Evolutionary conservation across 92 coral and sea anemone genomes (phyloP).

Genomic region (Phenganax marumi): DNA sequence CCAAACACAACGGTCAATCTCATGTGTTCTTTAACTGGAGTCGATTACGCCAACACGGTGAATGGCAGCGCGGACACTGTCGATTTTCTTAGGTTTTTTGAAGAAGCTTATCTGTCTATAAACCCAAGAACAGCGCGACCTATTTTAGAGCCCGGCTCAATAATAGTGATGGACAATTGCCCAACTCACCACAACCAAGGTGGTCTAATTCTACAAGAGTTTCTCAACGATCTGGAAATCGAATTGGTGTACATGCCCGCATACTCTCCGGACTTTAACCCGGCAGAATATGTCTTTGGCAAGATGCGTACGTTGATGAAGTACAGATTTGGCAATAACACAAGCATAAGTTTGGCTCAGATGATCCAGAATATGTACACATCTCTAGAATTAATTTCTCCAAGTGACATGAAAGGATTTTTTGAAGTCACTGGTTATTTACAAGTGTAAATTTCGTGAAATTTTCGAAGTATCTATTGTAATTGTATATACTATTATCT

Average conservation of each 20-base stretch:
- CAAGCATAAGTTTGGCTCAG: neutral
- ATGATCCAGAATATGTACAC: constrained; percentile 1
- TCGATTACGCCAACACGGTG: constrained; percentile 29
- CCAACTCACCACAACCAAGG: constrained; percentile 23
- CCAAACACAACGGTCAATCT: constrained; percentile 27
- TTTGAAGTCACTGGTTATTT: constrained; percentile 4
- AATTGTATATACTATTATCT: neutral
- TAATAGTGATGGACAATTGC: constrained; percentile 21
- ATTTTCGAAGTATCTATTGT: too few species aligned
- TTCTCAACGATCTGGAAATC: constrained; percentile 8
- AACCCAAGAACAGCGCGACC: constrained; percentile 52
- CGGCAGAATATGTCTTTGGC: constrained; percentile 48
- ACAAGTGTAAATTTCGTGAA: neutral
- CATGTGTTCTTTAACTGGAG: constrained; percentile 20
- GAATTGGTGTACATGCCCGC: constrained; percentile 54
- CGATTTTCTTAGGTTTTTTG: constrained; percentile 44
- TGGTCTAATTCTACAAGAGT: constrained; percentile 16
- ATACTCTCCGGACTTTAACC: constrained; percentile 47
- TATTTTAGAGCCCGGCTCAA: constrained; percentile 44
- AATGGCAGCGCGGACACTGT: constrained; percentile 12
- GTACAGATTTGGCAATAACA: constrained; percentile 12
- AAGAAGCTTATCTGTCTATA: constrained; percentile 54
- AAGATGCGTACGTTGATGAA: constrained; percentile 23
- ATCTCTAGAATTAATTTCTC: constrained; percentile 3
- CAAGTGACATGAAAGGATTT: constrained; percentile 16